A percentile compares a stretch with the other conserved stretches of the same genome.
Conservation (phyloP, 1,140 invertebrate genomes). For the Artemia franciscana region DNA sequence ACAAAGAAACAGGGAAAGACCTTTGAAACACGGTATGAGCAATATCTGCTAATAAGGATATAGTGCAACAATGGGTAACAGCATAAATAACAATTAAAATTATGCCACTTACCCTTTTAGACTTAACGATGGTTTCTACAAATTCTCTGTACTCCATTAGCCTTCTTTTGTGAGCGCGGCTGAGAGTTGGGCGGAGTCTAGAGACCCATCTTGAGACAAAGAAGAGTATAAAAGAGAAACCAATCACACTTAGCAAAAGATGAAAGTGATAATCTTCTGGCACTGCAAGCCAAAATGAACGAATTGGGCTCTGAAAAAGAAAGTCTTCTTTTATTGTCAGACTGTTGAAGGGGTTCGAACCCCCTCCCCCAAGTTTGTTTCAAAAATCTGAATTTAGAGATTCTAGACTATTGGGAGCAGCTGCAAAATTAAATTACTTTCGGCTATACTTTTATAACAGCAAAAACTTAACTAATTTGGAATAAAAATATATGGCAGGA, state of each 20-base stretch:
- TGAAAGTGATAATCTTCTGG: slow-evolving; percentile 13
- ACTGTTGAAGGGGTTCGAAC: no score
- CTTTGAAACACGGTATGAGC: not conserved
- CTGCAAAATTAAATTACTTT: no score
- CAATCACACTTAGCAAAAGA: slow-evolving; percentile 12
- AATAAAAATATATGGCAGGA: no score
- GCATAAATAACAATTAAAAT: not conserved
- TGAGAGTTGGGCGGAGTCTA: slow-evolving; percentile 21
- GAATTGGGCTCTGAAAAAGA: slow-evolving; percentile 19
- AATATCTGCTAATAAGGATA: not conserved
- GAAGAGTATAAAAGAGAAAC: slow-evolving; percentile 17
- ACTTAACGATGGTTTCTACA: slow-evolving; percentile 24
- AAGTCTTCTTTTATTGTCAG: no score
- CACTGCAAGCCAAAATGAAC: slow-evolving; percentile 13
- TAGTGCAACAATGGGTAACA: slow-evolving; percentile 1
- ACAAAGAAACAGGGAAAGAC: not conserved
- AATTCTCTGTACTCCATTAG: slow-evolving; percentile 24
- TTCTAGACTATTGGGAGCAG: no score
- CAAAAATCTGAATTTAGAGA: no score
- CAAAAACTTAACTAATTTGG: no score
- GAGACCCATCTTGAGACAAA: slow-evolving; percentile 20
- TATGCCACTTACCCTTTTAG: slow-evolving; percentile 22
- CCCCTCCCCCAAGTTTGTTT: no score
- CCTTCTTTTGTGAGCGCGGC: slow-evolving; percentile 23
- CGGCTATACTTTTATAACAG: no score